These are phyloP conservation scores for Nomada lathburiana DNA, from an alignment of 2,888 invertebrate genomes.

Conservation along the genomic window DNA sequence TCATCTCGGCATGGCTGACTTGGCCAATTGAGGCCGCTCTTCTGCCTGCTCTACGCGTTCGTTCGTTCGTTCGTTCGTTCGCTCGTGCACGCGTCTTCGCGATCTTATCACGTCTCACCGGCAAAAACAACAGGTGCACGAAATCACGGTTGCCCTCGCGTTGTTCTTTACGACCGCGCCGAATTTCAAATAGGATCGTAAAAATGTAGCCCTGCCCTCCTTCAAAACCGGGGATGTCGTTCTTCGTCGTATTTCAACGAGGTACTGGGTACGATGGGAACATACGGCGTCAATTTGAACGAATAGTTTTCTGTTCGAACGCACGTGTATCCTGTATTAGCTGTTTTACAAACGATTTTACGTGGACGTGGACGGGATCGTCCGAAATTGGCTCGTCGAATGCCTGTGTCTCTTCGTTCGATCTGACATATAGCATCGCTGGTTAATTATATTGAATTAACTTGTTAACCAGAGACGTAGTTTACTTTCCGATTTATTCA, in stretches of 20 bases:
- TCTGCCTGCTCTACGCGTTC: conserved; percentile 10
- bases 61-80: conserved; percentile 25
- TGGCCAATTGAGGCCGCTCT: conserved; percentile 39
- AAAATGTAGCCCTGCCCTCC: conserved; percentile 32
- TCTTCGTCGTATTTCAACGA: background rate
- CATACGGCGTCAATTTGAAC: background rate
- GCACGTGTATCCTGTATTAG: too few relatives aligned
- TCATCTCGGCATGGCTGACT: conserved; percentile 63
- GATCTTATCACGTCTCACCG: conserved; percentile 67
- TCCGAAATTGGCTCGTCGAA: too few relatives aligned
- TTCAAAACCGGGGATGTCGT: background rate
- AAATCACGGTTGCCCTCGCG: conserved; percentile 61
- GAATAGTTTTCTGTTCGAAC: background rate
- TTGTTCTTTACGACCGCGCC: conserved; percentile 52
- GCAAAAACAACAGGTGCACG: conserved; percentile 75
- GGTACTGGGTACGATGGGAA: background rate
- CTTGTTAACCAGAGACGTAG: too few relatives aligned
- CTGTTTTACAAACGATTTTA: too few relatives aligned
- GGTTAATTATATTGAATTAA: too few relatives aligned
- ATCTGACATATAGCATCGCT: too few relatives aligned
- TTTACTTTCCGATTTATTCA: too few relatives aligned
- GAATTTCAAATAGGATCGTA: conserved; percentile 56
- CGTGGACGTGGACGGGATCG: too few relatives aligned
- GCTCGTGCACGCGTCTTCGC: conserved; percentile 35
- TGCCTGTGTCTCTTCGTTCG: too few relatives aligned